Evolutionary conservation across 92 coral and sea anemone species (phyloP).

Genomic region (Heteractis magnifica): DNA sequence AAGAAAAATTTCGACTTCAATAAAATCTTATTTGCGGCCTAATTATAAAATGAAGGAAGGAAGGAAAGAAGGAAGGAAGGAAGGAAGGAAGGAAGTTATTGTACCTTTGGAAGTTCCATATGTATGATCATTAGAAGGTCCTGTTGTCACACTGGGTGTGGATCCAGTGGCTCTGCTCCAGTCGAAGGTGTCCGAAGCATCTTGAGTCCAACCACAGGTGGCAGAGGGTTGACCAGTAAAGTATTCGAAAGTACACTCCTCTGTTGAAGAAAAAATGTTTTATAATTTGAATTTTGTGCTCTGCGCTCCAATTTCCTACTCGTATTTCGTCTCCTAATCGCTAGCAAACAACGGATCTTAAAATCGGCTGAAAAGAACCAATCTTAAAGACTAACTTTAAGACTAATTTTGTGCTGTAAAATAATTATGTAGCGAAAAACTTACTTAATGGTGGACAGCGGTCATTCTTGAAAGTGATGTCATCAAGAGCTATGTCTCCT

Average conservation of each 20-base stretch:
- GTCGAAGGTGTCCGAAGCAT: conserved; percentile 58
- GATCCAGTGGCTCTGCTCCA: conserved; percentile 76
- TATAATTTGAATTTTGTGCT: neutral
- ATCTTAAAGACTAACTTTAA: no score
- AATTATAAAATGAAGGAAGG: neutral
- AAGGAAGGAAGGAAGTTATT: neutral
- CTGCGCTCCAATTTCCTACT: neutral
- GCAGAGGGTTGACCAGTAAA: conserved; percentile 44
- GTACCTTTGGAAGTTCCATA: conserved; percentile 81
- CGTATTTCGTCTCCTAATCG: neutral
- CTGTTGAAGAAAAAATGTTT: conserved; percentile 45
- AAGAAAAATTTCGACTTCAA: no score
- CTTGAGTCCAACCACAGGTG: conserved; percentile 72
- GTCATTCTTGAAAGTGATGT: conserved; percentile 67
- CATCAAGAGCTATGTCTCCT: conserved; percentile 93
- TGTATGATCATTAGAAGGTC: conserved; percentile 87
- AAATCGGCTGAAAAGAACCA: neutral
- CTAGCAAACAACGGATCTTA: neutral
- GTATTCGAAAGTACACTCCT: conserved; percentile 77
- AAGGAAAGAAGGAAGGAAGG: no score
- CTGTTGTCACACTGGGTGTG: conserved; percentile 74
- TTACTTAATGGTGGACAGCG: conserved; percentile 74
- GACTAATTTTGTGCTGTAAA: no score
- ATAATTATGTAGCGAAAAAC: neutral
- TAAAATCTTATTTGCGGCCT: neutral